These are phyloP conservation scores for Pachycephala philippinensis DNA, from an alignment of 2,113 vertebrate species.

Conservation along the genomic window DNA sequence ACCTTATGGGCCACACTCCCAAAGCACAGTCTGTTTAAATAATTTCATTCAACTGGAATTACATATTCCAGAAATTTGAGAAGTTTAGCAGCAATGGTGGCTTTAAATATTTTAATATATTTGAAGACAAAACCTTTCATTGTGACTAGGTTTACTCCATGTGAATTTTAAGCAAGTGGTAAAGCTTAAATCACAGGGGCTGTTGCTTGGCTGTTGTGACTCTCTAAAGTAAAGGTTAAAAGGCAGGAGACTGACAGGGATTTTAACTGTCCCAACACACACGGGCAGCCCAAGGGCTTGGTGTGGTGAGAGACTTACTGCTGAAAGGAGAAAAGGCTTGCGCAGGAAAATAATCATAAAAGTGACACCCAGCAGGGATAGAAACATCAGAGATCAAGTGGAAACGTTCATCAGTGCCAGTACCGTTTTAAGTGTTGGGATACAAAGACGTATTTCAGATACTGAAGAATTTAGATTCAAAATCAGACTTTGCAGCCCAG, in stretches of 20 bases:
- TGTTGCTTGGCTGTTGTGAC: background rate
- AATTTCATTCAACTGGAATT: background rate
- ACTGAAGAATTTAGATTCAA: background rate
- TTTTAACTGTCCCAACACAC: background rate
- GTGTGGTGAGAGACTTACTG: fast-evolving
- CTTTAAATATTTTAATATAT: background rate
- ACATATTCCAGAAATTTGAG: background rate
- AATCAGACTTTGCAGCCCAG: background rate
- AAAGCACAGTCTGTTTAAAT: background rate
- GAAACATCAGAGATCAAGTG: background rate
- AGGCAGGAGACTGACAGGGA: background rate
- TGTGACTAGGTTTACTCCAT: background rate
- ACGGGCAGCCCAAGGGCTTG: background rate
- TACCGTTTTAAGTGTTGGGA: background rate
- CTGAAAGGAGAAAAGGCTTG: background rate
- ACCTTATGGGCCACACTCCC: background rate
- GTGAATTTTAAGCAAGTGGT: conserved; percentile 40
- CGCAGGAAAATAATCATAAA: background rate
- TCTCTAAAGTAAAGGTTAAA: background rate
- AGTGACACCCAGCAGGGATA: background rate
- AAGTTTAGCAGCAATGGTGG: background rate
- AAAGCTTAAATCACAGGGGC: background rate
- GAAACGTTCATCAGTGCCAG: background rate
- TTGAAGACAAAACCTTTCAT: conserved; percentile 14
- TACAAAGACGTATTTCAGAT: background rate